Conservation (phyloP, 1,140 invertebrate species). For the Drosophila leontia region DNA sequence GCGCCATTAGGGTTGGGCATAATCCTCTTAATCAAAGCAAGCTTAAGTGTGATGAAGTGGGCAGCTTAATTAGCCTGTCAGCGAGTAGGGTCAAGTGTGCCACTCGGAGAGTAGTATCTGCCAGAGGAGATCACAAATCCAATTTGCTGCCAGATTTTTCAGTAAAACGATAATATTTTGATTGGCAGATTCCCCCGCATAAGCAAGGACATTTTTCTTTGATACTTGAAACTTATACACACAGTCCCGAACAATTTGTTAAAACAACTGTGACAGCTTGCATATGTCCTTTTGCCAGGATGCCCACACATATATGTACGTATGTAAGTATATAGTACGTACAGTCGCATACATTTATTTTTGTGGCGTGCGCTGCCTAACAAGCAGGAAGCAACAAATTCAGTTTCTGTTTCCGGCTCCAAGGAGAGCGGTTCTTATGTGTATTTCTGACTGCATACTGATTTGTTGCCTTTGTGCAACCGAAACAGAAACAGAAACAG, state of each 20-base stretch:
- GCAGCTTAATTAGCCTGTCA: constrained; percentile 70
- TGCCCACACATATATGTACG: constrained; percentile 8
- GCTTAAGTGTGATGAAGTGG: constrained; percentile 72
- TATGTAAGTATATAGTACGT: not conserved
- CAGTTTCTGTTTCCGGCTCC: constrained; percentile 78
- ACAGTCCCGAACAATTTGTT: constrained; percentile 75
- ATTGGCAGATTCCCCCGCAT: constrained; percentile 37
- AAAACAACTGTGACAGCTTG: constrained; percentile 84
- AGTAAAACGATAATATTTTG: constrained; percentile 54
- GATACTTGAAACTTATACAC: constrained; percentile 33
- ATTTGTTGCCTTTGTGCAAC: constrained; percentile 81
- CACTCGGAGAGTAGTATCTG: not conserved
- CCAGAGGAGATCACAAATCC: constrained; percentile 12
- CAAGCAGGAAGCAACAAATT: constrained; percentile 84
- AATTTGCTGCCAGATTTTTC: constrained; percentile 24
- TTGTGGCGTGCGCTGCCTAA: constrained; percentile 79
- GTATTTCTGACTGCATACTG: constrained; percentile 82
- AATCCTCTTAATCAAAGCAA: constrained; percentile 51
- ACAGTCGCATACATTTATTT: constrained; percentile 46
- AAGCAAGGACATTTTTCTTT: constrained; percentile 28
- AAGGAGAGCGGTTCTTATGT: constrained; percentile 31
- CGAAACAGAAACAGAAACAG: constrained; percentile 48
- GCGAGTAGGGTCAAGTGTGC: constrained; percentile 49
- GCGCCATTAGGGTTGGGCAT: constrained; percentile 38
- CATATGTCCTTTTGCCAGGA: constrained; percentile 73